Evolutionary conservation across 1,140 invertebrate genomes (phyloP), one percentile per base, ranked within the genome.

Genomic region (Pogonus chalceus): DNA sequence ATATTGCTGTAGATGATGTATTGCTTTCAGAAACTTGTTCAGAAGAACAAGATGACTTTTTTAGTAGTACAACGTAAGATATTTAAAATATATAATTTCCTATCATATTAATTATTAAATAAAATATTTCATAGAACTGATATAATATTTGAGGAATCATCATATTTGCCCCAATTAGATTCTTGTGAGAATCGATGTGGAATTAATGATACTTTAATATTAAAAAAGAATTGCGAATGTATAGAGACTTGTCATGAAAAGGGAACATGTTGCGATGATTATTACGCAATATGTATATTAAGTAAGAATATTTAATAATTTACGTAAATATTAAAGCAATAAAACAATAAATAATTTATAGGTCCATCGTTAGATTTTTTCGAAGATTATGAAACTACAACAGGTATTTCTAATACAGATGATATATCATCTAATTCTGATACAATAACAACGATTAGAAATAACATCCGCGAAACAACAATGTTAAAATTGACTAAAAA

Each of bases 1-100:
- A 88, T 58, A 84, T 85, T 24, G 85, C 84, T 0, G 75, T 89
- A 4, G 87, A 89, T 63, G 87, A 89, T 63, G 75, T 88, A 0
- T 56, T 56, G 56, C 46, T 70, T 7, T 62, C 63, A n/a, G 49
- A 56, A 23, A 59, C 62, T 52, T 69, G 68, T 56, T 35, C 10
- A 12, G 35, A 46, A 18, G 56, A 57, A 24, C 60, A 65, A 26
- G 47, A 54, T 21, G 35, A 23, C 2, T 12, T 43, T 43, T 20
- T 23, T 21, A 46, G 57, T 1, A 59, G 60, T 20, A n/a, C 52
- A 4, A 65, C 58, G 62, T 65, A 57, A 63, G 55, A 12, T 7
- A n/a, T n/a, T n/a, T n/a, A n/a, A n/a, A n/a, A n/a, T n/a, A n/a
- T n/a, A n/a, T n/a, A n/a, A n/a, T n/a, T n/a, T n/a, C n/a, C n/a